phyloP scores from a whole-genome alignment of 2,797 vertebrate genomes.

The Erithacus rubecula region DNA sequence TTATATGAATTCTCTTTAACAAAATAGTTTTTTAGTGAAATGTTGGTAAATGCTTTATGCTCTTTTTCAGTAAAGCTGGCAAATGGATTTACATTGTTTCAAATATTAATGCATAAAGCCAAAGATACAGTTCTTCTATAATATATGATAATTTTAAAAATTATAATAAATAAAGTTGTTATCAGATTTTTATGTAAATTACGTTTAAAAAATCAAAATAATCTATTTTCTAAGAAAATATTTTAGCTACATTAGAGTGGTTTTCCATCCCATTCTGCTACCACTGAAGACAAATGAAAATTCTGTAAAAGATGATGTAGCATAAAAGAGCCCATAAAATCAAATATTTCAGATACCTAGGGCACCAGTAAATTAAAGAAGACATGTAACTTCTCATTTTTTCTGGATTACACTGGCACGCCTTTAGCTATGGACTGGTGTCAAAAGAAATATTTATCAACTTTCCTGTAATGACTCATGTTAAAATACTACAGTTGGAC shows the following conservation, averaged over 20 bases:
- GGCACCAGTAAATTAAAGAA: not conserved
- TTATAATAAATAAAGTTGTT: not conserved
- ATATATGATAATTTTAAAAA: not conserved
- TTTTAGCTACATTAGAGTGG: not conserved
- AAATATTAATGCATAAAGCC: not conserved
- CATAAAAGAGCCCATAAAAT: not conserved
- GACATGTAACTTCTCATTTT: not conserved
- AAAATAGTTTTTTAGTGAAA: not conserved
- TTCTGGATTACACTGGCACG: not conserved
- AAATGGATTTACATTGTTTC: not conserved
- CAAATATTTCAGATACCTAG: not conserved
- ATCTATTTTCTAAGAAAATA: not conserved
- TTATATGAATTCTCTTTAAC: not conserved
- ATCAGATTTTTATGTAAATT: not conserved
- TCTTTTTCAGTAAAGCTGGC: not conserved
- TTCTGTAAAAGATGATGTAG: not conserved
- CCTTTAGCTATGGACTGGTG: not conserved
- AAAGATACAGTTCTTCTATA: not conserved
- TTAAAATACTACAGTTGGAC: not conserved
- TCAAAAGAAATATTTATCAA: constrained; percentile 13
- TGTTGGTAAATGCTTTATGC: not conserved
- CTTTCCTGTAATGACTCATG: not conserved
- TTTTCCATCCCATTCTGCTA: not conserved
- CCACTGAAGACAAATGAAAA: not conserved
- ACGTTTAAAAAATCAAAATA: not conserved